A percentile compares a stretch with the other conserved stretches of the same genome.
These are phyloP conservation scores for Channa argus DNA, from an alignment of 2,113 vertebrate genomes.

Conservation along the genomic window DNA sequence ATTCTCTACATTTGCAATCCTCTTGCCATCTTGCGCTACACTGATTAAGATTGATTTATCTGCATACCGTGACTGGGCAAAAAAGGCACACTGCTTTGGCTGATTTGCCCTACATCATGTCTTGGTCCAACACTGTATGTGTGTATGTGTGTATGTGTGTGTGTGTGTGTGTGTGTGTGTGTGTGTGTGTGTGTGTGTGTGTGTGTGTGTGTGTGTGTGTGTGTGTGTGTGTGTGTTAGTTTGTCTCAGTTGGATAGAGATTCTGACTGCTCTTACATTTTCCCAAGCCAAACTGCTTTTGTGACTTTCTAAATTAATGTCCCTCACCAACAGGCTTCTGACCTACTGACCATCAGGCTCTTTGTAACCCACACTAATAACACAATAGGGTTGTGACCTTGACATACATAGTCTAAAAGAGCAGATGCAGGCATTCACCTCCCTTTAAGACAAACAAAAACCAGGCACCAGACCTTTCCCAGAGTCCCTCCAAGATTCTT, in stretches of 20 bases:
- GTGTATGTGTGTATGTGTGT: neutral
- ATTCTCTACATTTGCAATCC: constrained; percentile 23
- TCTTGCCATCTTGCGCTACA: constrained; percentile 18
- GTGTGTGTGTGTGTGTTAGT: neutral
- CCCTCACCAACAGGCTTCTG: constrained; percentile 25
- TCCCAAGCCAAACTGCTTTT: constrained; percentile 24
- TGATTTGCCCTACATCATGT: constrained; percentile 30
- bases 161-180: too few species aligned
- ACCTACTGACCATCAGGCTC: constrained; percentile 46
- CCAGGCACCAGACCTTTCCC: neutral
- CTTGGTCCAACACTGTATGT: constrained; percentile 14
- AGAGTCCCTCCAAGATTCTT: constrained; percentile 13
- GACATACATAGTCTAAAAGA: constrained; percentile 12
- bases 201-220: too few species aligned
- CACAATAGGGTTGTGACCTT: constrained; percentile 44
- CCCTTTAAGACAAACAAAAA: neutral
- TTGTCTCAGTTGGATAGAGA: constrained; percentile 28
- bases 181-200: too few species aligned
- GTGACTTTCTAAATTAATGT: constrained; percentile 25
- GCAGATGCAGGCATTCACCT: constrained; percentile 2
- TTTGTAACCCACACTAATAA: constrained; percentile 15
- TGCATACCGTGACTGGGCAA: constrained; percentile 36
- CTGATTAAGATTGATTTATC: constrained; percentile 64
- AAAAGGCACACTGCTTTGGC: constrained; percentile 37
- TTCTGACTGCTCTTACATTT: constrained; percentile 3